These are phyloP conservation scores for Melinaea menophilus DNA, from an alignment of 2,888 invertebrate genomes.

Conservation along the genomic window DNA sequence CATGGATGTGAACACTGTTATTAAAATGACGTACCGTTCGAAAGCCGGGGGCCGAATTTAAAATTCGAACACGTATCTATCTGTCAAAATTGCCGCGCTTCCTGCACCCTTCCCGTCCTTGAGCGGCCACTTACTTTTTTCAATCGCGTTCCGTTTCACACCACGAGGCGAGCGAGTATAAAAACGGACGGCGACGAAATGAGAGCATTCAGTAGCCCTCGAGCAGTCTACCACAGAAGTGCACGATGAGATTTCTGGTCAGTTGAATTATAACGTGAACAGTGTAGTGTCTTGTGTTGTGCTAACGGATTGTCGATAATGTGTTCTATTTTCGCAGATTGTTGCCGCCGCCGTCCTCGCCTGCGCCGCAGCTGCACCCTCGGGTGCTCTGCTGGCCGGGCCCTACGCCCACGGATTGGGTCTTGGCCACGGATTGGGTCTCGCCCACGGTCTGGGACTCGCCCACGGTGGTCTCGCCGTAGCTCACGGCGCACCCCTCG, in stretches of 20 bases:
- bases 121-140: constrained; percentile 72
- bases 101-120: constrained; percentile 76
- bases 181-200: constrained; percentile 61
- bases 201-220: constrained; percentile 75
- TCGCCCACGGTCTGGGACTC: constrained; percentile 23
- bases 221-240: constrained; percentile 76
- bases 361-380: constrained; percentile 69
- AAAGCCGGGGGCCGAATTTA: constrained; percentile 35
- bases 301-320: constrained; percentile 37
- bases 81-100: constrained; percentile 61
- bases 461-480: constrained; percentile 22
- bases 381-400: constrained; percentile 59
- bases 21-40: constrained; percentile 20
- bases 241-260: constrained; percentile 76
- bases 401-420: constrained; percentile 46
- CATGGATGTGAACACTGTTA: constrained; percentile 6
- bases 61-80: constrained; percentile 48
- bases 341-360: constrained; percentile 74
- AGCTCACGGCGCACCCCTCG: constrained; percentile 37
- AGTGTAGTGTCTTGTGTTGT: constrained; percentile 40
- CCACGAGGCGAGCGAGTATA: constrained; percentile 59
- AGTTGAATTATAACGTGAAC: constrained; percentile 49
- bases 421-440: neutral
- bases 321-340: constrained; percentile 65
- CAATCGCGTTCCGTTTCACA: constrained; percentile 60